phyloP scores from a whole-genome alignment of 2,113 vertebrate species.

The Coturnix japonica region DNA sequence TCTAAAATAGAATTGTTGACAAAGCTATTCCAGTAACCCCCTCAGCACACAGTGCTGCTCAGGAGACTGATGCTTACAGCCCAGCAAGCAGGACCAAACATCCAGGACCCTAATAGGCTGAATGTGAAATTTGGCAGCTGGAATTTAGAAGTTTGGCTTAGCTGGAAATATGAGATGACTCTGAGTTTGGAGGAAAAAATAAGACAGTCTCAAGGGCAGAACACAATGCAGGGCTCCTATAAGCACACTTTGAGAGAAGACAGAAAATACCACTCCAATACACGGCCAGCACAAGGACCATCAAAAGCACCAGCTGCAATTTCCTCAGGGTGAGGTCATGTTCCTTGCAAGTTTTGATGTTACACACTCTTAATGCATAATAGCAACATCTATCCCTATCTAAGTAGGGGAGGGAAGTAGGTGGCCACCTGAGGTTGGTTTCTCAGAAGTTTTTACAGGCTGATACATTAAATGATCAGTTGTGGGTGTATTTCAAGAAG shows the following conservation, averaged over 20 bases:
- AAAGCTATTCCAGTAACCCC: background rate
- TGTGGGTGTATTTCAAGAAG: background rate
- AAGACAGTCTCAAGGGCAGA: background rate
- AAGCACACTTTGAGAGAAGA: rapidly evolving
- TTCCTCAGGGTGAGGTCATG: background rate
- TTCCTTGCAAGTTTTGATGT: background rate
- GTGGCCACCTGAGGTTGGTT: background rate
- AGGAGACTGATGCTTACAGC: rapidly evolving
- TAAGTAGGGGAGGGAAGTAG: background rate
- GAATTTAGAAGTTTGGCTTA: background rate
- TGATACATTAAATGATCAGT: background rate
- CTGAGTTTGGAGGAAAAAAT: background rate
- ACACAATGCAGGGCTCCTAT: rapidly evolving
- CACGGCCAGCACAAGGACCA: rapidly evolving
- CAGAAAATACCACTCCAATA: background rate
- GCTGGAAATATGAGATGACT: background rate
- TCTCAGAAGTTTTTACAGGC: background rate
- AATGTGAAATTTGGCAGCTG: background rate
- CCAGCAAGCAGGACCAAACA: background rate
- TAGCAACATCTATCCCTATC: background rate
- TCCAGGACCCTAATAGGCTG: rapidly evolving
- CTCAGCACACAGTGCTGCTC: rapidly evolving
- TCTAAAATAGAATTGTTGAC: background rate
- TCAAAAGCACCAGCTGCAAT: background rate
- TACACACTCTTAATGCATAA: background rate